These are phyloP conservation scores for Siniperca scherzeri DNA, from an alignment of 2,797 vertebrate species.

Conservation along the genomic window DNA sequence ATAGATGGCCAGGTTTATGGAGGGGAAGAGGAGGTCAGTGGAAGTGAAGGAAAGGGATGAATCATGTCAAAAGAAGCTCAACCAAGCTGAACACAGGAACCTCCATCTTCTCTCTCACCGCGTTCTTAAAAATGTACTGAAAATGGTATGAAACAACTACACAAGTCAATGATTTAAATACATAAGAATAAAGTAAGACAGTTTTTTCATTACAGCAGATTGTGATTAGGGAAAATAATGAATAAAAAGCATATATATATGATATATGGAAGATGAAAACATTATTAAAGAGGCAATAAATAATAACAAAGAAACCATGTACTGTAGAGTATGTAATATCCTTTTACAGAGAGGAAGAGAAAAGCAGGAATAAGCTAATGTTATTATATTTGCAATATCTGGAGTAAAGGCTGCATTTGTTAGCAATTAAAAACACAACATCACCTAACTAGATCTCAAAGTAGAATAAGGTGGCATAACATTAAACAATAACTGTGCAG, in stretches of 20 bases:
- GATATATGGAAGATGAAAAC: not conserved
- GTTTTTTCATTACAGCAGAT: not conserved
- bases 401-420: not conserved
- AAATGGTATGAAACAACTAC: not conserved
- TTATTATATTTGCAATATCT: not conserved
- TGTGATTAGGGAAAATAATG: not conserved
- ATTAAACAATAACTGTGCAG: not conserved
- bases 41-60: slow-evolving; percentile 58
- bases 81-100: slow-evolving; percentile 44
- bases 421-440: not conserved
- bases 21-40: slow-evolving; percentile 59
- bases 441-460: not conserved
- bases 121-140: slow-evolving; percentile 4
- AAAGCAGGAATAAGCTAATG: not conserved
- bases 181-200: not conserved
- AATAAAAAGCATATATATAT: not conserved
- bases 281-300: not conserved
- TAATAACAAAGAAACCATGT: not conserved
- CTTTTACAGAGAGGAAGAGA: not conserved
- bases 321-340: not conserved
- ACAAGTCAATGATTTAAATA: not conserved
- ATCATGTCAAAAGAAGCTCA: slow-evolving; percentile 52
- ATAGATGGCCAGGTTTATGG: slow-evolving; percentile 61
- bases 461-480: not conserved
- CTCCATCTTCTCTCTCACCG: slow-evolving; percentile 7